phyloP scores from a whole-genome alignment of 2,797 vertebrate species.

The Hoplostethus atlanticus region DNA sequence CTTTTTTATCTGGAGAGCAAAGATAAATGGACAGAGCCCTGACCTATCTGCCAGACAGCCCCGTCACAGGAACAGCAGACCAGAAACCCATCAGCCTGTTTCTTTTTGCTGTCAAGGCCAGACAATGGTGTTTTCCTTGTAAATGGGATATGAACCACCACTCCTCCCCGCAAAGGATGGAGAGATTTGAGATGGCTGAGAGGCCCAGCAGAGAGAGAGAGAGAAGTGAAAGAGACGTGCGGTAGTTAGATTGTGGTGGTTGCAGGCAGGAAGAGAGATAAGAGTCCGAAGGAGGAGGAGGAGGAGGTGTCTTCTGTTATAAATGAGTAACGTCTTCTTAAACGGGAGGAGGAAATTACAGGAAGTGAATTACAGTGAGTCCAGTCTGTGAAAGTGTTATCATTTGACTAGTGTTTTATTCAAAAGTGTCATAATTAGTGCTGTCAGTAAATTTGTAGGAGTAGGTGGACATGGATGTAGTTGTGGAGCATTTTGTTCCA shows the following conservation, averaged over 20 bases:
- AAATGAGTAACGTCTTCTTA: slow-evolving; percentile 8
- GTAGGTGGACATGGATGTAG: too few relatives aligned
- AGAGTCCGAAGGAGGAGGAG: slow-evolving; percentile 5
- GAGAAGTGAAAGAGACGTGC: neutral
- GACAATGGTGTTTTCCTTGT: slow-evolving; percentile 74
- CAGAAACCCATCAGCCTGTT: slow-evolving; percentile 33
- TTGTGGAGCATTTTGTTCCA: too few relatives aligned
- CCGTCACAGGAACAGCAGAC: slow-evolving; percentile 50
- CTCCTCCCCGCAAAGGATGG: slow-evolving; percentile 19
- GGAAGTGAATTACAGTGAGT: slow-evolving; percentile 3
- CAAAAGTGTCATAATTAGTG: too few relatives aligned
- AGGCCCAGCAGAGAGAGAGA: slow-evolving; percentile 14
- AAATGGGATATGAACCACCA: slow-evolving; percentile 3
- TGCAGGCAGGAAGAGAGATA: slow-evolving; percentile 59
- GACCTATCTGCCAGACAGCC: slow-evolving; percentile 27
- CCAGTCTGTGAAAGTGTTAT: neutral
- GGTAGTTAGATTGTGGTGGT: slow-evolving; percentile 14
- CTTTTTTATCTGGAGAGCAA: slow-evolving; percentile 33
- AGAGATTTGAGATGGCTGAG: slow-evolving; percentile 2
- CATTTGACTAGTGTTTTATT: neutral
- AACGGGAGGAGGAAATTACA: slow-evolving; percentile 26
- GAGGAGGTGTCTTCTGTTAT: slow-evolving; percentile 15
- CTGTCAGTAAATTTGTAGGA: too few relatives aligned
- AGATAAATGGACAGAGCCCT: slow-evolving; percentile 38
- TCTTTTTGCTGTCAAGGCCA: slow-evolving; percentile 46